These are phyloP conservation scores for Sceloporus undulatus DNA, from an alignment of 2,113 vertebrate genomes.

Conservation along the genomic window DNA sequence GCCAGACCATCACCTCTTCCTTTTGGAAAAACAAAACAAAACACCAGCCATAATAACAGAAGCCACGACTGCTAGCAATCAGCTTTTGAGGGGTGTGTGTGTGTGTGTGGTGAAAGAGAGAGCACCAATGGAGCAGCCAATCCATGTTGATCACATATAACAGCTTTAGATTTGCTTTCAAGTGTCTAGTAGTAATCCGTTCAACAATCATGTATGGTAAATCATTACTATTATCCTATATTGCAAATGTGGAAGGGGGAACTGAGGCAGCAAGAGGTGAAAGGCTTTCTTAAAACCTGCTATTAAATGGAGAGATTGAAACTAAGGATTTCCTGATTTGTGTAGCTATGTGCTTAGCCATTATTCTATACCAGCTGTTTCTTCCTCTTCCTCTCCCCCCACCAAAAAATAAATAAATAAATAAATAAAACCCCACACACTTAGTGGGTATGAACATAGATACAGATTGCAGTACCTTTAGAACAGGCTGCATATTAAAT, in stretches of 20 bases:
- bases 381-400: too few species aligned
- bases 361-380: background rate
- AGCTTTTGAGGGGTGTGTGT: background rate
- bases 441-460: constrained; percentile 3
- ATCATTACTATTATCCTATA: background rate
- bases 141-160: background rate
- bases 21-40: too few species aligned
- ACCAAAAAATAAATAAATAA: too few species aligned
- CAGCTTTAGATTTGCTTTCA: background rate
- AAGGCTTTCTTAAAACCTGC: background rate
- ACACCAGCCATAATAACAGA: background rate
- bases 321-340: background rate
- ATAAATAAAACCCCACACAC: fast-evolving
- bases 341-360: background rate
- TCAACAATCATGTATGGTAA: background rate
- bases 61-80: too few species aligned
- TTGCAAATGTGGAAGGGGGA: too few species aligned
- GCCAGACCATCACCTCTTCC: background rate
- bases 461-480: constrained; percentile 33
- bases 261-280: background rate
- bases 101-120: too few species aligned
- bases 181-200: background rate
- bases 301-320: background rate
- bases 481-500: constrained; percentile 57
- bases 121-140: background rate